These are phyloP conservation scores for Aythya baeri DNA, from an alignment of 2,113 vertebrate species.

Conservation along the genomic window DNA sequence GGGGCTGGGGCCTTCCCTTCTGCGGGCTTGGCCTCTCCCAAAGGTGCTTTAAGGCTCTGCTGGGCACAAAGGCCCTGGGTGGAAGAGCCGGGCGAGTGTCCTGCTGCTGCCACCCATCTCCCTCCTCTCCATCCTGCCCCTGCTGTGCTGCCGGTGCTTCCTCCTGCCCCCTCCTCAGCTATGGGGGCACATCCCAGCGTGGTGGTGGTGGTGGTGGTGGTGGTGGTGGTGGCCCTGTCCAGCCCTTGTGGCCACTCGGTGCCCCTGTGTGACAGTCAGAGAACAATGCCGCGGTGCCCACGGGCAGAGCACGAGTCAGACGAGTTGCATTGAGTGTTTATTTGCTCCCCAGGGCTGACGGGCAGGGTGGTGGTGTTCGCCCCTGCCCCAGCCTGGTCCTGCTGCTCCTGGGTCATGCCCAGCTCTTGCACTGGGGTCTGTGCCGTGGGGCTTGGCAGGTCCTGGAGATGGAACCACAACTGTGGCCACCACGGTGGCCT, in stretches of 20 bases:
- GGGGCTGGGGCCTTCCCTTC: neutral
- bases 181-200: neutral
- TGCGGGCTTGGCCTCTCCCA: neutral
- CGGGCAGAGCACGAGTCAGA: neutral
- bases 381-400: neutral
- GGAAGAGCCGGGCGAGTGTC: neutral
- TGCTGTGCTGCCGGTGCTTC: neutral
- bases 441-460: accelerated
- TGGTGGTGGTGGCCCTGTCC: neutral
- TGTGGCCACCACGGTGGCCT: neutral
- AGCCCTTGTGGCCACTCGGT: neutral
- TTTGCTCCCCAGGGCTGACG: neutral
- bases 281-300: accelerated
- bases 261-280: accelerated
- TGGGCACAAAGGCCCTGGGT: neutral
- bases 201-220: neutral
- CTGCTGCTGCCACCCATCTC: accelerated
- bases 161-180: neutral
- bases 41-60: neutral
- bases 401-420: neutral
- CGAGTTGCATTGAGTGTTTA: conserved; percentile 19
- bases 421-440: neutral
- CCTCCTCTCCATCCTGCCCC: neutral
- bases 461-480: neutral
- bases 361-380: neutral